A percentile compares a stretch with the other conserved stretches of the same genome.
phyloP scores from a whole-genome alignment of 2,797 vertebrate species.

The Pelochelys cantorii region DNA sequence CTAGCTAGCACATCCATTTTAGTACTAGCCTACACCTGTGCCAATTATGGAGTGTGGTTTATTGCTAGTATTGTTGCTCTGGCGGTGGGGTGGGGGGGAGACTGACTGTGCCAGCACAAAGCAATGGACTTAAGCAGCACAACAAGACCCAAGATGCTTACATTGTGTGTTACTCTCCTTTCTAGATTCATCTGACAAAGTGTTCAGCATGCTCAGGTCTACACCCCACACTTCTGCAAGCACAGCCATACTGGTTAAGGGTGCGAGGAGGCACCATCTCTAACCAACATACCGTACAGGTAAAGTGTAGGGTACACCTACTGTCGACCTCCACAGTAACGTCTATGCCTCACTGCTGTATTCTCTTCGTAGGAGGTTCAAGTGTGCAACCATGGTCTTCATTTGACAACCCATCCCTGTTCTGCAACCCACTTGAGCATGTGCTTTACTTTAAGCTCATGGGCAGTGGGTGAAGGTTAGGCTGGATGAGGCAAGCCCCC shows the following conservation, averaged over 20 bases:
- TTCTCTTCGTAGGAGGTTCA: neutral
- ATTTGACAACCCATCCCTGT: fast-evolving
- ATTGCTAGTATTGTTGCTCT: neutral
- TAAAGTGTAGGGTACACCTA: no score
- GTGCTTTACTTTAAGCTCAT: neutral
- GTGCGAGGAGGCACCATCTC: no score
- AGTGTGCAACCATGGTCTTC: neutral
- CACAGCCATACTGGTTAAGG: no score
- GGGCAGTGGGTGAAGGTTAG: no score
- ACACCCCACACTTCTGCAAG: no score
- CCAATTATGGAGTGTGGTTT: fast-evolving
- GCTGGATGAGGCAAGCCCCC: no score
- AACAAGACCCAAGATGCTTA: neutral
- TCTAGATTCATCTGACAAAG: no score
- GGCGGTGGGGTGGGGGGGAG: no score
- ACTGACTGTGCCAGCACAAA: neutral
- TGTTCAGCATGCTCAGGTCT: no score
- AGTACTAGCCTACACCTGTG: neutral
- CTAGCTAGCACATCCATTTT: neutral
- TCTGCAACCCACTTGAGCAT: neutral
- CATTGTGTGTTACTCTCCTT: neutral
- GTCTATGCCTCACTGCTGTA: neutral
- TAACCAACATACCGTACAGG: no score
- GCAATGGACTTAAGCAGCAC: neutral
- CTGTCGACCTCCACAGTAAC: neutral